These are phyloP conservation scores for Labia minor DNA, from an alignment of 2,888 invertebrate species.

Conservation along the genomic window DNA sequence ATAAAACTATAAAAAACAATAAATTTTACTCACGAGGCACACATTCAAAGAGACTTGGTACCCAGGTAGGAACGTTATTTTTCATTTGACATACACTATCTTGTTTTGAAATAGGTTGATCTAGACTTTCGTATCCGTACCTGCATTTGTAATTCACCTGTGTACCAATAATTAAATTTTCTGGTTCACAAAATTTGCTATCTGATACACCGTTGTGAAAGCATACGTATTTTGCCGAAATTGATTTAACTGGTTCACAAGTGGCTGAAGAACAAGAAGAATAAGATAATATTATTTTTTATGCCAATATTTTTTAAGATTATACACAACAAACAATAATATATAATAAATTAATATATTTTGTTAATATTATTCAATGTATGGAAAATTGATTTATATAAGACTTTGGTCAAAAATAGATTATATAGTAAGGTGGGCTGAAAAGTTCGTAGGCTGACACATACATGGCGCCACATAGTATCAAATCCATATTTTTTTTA, in stretches of 20 bases:
- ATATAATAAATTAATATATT: too few relatives aligned
- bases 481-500: too few relatives aligned
- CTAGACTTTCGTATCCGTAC: background rate
- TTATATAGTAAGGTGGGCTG: too few relatives aligned
- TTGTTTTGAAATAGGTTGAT: background rate
- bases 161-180: background rate
- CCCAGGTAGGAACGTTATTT: background rate
- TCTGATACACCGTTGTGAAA: background rate
- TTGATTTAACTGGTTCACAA: background rate
- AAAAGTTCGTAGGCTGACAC: too few relatives aligned
- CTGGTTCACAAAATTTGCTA: background rate
- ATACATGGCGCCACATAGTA: too few relatives aligned
- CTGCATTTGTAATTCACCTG: background rate
- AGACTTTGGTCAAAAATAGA: too few relatives aligned
- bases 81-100: background rate
- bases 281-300: too few relatives aligned
- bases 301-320: too few relatives aligned
- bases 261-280: background rate
- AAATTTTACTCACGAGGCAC: background rate
- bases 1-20: too few relatives aligned
- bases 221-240: background rate
- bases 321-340: too few relatives aligned
- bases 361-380: too few relatives aligned
- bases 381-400: too few relatives aligned
- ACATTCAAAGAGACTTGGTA: background rate